Conservation (phyloP, 2,888 invertebrate genomes). For the Dysmachus trigonus region DNA sequence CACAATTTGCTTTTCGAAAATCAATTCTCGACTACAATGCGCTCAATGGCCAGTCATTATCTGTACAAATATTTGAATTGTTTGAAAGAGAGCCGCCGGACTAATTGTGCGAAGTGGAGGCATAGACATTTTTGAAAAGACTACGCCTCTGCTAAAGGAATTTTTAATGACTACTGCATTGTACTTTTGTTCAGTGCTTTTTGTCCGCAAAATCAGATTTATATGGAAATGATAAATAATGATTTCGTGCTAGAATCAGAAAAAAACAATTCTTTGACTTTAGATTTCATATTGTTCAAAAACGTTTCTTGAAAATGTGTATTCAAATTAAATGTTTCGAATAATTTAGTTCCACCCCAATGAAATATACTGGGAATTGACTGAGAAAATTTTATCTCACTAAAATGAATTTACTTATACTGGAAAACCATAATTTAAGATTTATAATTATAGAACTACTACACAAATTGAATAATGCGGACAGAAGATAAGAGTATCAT, state of each 20-base stretch:
- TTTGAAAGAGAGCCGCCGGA: not conserved
- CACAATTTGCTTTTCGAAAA: constrained; percentile 14
- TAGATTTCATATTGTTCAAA: too few species aligned
- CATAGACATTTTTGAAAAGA: not conserved
- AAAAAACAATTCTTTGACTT: not conserved
- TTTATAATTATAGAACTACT: too few species aligned
- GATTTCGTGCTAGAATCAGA: not conserved
- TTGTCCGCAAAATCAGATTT: not conserved
- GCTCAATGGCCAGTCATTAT: constrained; percentile 17
- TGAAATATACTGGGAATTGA: too few species aligned
- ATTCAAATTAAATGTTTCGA: too few species aligned
- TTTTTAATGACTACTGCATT: not conserved
- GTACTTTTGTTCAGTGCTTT: not conserved
- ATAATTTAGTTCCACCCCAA: too few species aligned
- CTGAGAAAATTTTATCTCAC: too few species aligned
- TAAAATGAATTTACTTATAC: too few species aligned
- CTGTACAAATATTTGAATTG: constrained; percentile 31
- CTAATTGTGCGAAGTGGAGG: not conserved
- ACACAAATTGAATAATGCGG: too few species aligned
- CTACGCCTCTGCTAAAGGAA: not conserved
- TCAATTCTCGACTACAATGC: not conserved
- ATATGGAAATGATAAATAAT: not conserved
- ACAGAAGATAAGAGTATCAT: too few species aligned
- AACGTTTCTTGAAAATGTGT: too few species aligned
- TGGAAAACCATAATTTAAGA: too few species aligned